Percentiles rank a stretch among this genome's conserved stretches.
phyloP scores from a whole-genome alignment of 92 coral and sea anemone genomes.

The Diadumene lineata region DNA sequence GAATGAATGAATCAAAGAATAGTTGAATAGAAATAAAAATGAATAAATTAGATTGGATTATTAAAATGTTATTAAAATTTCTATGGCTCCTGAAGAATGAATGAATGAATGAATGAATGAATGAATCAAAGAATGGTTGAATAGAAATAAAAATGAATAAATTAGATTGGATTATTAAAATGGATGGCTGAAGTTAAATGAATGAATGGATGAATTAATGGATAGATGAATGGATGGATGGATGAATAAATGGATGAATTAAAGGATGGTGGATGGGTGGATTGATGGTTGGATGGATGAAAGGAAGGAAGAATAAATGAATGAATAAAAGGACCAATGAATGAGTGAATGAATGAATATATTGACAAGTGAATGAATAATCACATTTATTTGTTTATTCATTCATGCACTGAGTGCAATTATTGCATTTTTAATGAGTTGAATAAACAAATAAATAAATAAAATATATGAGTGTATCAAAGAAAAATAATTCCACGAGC shows the following conservation, averaged over 20 bases:
- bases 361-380: no score
- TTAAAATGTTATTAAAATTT: not conserved
- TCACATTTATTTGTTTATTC: no score
- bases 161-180: not conserved
- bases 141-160: not conserved
- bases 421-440: no score
- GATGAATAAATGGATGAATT: not conserved
- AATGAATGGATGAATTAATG: not conserved
- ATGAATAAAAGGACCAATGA: not conserved
- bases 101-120: not conserved
- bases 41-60: not conserved
- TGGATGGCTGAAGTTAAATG: not conserved
- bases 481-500: no score
- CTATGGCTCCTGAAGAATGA: not conserved
- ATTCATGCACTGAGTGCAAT: no score
- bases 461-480: no score
- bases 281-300: not conserved
- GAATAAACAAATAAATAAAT: no score
- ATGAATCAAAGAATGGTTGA: not conserved
- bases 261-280: not conserved
- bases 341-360: not conserved
- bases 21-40: not conserved
- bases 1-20: not conserved
- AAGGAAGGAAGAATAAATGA: not conserved
- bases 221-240: not conserved